phyloP scores from a whole-genome alignment of 2,888 invertebrate species.

The Hypomecis punctinalis region DNA sequence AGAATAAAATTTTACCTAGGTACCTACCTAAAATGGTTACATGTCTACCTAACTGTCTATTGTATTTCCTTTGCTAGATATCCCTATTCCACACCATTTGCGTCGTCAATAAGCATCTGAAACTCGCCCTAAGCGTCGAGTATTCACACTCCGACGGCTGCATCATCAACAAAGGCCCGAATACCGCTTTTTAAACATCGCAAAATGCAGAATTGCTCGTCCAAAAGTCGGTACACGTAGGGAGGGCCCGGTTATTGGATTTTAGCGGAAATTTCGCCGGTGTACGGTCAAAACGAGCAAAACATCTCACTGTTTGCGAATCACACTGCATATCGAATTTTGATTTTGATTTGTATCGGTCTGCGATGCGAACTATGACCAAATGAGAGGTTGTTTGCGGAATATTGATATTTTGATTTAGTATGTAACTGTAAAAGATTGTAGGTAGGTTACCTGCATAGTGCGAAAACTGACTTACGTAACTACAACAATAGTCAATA shows the following conservation, averaged over 20 bases:
- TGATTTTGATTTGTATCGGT: constrained; percentile 73
- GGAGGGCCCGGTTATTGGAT: constrained; percentile 71
- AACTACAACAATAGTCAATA: no score
- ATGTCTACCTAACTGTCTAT: background rate
- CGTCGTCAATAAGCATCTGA: constrained; percentile 9
- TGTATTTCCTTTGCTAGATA: background rate
- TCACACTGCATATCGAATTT: constrained; percentile 75
- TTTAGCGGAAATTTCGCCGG: constrained; percentile 78
- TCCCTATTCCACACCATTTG: constrained; percentile 10
- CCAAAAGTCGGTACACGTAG: constrained; percentile 50
- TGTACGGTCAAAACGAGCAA: constrained; percentile 60
- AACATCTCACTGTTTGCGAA: constrained; percentile 67
- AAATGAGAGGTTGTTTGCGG: constrained; percentile 33
- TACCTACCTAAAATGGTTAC: no score
- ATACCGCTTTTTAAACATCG: constrained; percentile 41
- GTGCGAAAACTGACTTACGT: no score
- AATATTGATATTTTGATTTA: constrained; percentile 1
- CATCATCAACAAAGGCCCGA: constrained; percentile 39
- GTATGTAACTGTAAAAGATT: no score
- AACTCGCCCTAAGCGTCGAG: constrained; percentile 21
- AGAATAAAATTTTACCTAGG: no score
- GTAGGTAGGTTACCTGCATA: no score
- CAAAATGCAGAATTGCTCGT: constrained; percentile 45
- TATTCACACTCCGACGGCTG: constrained; percentile 33
- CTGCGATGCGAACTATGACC: constrained; percentile 32